Percentiles rank a stretch among this genome's conserved stretches.
These are phyloP conservation scores for Brachionus rotundiformis DNA, from an alignment of 1,140 invertebrate genomes.

Conservation along the genomic window DNA sequence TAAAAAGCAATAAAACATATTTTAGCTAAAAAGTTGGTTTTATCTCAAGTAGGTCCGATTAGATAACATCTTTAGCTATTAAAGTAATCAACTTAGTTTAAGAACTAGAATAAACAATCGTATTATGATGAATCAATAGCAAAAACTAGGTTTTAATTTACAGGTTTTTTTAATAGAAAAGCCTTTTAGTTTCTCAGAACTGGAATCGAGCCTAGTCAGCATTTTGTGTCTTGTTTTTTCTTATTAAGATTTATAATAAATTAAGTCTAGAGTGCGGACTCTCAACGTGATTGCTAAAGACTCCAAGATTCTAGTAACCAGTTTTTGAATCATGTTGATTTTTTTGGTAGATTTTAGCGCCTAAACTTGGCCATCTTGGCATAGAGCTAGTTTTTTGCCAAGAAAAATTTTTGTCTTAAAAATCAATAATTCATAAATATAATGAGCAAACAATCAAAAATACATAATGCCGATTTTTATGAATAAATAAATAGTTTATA, in stretches of 20 bases:
- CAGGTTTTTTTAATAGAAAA: conserved; percentile 3
- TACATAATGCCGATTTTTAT: neutral
- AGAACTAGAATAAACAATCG: too few species aligned
- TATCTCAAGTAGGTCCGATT: neutral
- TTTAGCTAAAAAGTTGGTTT: neutral
- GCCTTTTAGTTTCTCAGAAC: neutral
- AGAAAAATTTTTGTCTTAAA: neutral
- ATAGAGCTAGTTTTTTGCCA: too few species aligned
- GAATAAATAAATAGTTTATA: neutral
- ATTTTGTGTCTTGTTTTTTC: neutral
- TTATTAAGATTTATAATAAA: neutral
- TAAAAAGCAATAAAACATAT: neutral
- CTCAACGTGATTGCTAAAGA: neutral
- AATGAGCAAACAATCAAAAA: too few species aligned
- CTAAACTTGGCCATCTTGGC: too few species aligned
- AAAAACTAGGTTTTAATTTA: neutral
- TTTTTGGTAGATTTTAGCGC: too few species aligned
- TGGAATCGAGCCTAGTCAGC: neutral
- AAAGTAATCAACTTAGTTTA: neutral
- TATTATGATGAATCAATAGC: neutral
- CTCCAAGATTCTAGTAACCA: neutral
- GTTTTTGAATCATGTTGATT: neutral
- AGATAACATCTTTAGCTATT: neutral
- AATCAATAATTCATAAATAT: neutral
- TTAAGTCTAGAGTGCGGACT: neutral